A percentile compares a stretch with the other conserved stretches of the same genome.
phyloP scores from a whole-genome alignment of 2,113 vertebrate species.

The Otis tarda region DNA sequence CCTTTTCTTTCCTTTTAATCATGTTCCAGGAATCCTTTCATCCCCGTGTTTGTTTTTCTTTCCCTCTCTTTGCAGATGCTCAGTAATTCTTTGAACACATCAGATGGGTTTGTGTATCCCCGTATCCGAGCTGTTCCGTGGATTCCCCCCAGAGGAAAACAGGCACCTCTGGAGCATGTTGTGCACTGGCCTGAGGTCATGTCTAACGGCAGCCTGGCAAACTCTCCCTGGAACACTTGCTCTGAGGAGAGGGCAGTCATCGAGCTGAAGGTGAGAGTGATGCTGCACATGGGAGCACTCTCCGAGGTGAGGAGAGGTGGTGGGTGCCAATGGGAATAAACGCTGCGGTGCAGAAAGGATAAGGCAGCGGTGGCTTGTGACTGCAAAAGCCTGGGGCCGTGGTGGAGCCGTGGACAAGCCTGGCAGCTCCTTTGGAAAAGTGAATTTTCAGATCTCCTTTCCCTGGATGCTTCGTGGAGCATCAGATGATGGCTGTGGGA shows the following conservation, averaged over 20 bases:
- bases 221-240: not conserved
- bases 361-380: not conserved
- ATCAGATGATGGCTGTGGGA: not conserved
- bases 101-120: constrained; percentile 30
- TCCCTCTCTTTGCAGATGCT: constrained; percentile 57
- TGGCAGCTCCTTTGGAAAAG: constrained; percentile 3
- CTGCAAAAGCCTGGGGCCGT: not conserved
- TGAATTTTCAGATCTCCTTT: not conserved
- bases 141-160: constrained; percentile 6
- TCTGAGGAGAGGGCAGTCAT: not conserved
- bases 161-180: constrained; percentile 34
- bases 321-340: not conserved
- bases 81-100: constrained; percentile 54
- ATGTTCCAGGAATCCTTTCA: constrained; percentile 66
- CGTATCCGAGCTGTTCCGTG: not conserved
- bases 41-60: constrained; percentile 58
- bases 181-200: constrained; percentile 41
- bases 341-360: not conserved
- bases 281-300: not conserved
- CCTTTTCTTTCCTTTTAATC: constrained; percentile 54
- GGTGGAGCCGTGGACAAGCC: not conserved
- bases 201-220: constrained; percentile 47
- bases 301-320: not conserved
- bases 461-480: not conserved
- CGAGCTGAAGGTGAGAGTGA: rapidly evolving